Conservation (phyloP, 2,797 vertebrate species). For the Pachyuromys duprasi region DNA sequence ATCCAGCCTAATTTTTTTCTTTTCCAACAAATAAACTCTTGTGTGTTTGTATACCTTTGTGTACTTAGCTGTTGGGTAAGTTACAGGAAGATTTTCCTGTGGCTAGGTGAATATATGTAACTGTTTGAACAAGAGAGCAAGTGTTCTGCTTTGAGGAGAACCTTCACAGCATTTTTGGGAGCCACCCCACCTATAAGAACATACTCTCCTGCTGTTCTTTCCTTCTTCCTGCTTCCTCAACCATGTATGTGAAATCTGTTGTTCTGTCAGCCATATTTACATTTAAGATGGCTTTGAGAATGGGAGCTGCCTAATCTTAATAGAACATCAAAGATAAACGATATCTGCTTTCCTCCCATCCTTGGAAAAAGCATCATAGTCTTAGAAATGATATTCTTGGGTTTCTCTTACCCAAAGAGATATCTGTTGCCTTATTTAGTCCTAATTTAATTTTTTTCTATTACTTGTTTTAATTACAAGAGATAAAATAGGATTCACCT, state of each 20-base stretch:
- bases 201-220: background rate
- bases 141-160: background rate
- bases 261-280: background rate
- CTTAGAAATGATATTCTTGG: background rate
- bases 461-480: background rate
- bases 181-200: background rate
- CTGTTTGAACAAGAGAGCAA: background rate
- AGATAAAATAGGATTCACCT: background rate
- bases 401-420: background rate
- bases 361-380: background rate
- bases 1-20: background rate
- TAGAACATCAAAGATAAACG: background rate
- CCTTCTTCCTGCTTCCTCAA: background rate
- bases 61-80: background rate
- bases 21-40: background rate
- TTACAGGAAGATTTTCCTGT: background rate
- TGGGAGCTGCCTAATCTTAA: background rate
- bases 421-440: background rate
- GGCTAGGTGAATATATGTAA: background rate
- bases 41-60: background rate
- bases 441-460: background rate
- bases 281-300: background rate
- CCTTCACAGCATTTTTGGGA: background rate
- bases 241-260: background rate
- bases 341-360: background rate